Percentiles rank a stretch among this genome's conserved stretches.
Conservation (phyloP, 2,888 invertebrate genomes). For the Gryllus longicercus region DNA sequence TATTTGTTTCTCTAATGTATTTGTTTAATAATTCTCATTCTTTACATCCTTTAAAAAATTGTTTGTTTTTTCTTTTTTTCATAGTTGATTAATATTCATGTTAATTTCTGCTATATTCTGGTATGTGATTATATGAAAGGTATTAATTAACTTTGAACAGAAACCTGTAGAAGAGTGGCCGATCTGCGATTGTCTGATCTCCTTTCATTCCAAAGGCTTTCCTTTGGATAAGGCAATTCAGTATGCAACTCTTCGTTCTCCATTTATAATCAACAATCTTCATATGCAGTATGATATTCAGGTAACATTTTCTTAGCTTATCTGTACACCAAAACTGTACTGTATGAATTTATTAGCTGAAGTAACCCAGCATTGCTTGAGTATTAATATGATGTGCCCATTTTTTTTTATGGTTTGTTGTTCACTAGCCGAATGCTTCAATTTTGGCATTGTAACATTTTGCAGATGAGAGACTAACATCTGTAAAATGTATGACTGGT, state of each 20-base stretch:
- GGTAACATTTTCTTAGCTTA: slow-evolving; percentile 51
- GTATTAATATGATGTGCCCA: no score
- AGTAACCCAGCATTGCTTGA: not conserved
- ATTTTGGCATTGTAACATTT: no score
- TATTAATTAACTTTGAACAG: slow-evolving; percentile 48
- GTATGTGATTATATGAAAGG: no score
- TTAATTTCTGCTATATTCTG: no score
- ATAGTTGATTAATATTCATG: no score
- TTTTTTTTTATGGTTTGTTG: no score
- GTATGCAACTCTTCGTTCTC: slow-evolving; percentile 88
- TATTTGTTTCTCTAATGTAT: no score
- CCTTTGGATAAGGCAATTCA: slow-evolving; percentile 96
- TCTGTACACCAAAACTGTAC: not conserved
- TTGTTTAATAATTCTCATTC: no score
- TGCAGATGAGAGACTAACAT: no score
- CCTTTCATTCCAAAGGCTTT: slow-evolving; percentile 98
- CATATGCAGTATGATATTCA: slow-evolving; percentile 98
- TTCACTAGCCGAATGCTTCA: no score
- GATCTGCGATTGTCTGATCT: slow-evolving; percentile 93
- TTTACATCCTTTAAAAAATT: no score
- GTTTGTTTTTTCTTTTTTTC: no score
- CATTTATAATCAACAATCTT: slow-evolving; percentile 96
- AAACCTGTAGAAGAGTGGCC: slow-evolving; percentile 98
- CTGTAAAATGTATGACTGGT: slow-evolving; percentile 24
- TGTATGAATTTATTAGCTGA: not conserved